phyloP scores from a whole-genome alignment of 2,797 vertebrate species.

The Loris lydekkerianus region DNA sequence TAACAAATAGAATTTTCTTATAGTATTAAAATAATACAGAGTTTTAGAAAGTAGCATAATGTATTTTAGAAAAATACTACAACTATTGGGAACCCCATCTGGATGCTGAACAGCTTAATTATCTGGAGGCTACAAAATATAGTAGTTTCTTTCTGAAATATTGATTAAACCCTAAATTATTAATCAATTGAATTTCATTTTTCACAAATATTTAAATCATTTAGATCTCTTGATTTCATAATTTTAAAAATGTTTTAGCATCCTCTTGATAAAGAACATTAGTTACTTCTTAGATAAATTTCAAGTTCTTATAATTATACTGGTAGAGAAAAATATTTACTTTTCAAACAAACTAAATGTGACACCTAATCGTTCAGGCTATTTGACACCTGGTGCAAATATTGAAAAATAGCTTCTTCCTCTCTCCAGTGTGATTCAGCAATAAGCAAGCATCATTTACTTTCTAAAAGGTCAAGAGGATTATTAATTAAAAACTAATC shows the following conservation, averaged over 20 bases:
- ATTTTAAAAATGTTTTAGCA: neutral
- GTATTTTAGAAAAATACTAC: neutral
- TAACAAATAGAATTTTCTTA: neutral
- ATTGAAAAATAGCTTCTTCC: slow-evolving; percentile 21
- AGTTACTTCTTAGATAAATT: slow-evolving; percentile 17
- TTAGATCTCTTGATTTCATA: neutral
- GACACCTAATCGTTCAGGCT: slow-evolving; percentile 62
- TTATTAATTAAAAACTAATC: slow-evolving; percentile 74
- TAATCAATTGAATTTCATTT: neutral
- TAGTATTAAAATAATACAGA: neutral
- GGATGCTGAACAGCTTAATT: neutral
- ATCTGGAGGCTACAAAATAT: neutral
- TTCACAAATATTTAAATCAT: slow-evolving; percentile 18
- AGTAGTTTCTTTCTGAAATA: neutral
- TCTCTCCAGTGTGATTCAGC: slow-evolving; percentile 21
- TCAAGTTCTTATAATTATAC: slow-evolving; percentile 33
- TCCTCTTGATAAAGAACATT: neutral
- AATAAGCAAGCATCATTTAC: slow-evolving; percentile 2
- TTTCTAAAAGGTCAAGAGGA: slow-evolving; percentile 67
- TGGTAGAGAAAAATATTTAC: slow-evolving; percentile 41
- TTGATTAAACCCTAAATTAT: neutral
- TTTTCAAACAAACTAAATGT: slow-evolving; percentile 59
- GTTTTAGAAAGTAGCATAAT: neutral
- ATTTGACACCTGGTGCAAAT: slow-evolving; percentile 50
- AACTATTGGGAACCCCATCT: neutral